phyloP scores from a whole-genome alignment of 2,888 invertebrate species.

The Ischnus inquisitorius region DNA sequence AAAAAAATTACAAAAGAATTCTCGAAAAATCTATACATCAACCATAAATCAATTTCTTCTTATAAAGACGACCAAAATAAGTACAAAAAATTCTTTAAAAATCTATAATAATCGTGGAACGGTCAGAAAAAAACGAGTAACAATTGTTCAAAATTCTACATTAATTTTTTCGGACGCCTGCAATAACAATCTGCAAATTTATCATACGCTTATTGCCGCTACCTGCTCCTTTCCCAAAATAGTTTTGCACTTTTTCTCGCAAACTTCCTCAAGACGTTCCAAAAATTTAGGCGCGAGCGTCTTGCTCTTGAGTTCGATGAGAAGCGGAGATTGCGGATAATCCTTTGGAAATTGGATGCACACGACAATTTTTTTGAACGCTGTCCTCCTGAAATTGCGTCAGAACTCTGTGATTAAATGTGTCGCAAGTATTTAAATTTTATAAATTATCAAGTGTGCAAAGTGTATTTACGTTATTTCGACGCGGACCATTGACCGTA shows the following conservation, averaged over 20 bases:
- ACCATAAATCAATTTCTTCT: background rate
- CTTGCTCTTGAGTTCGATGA: constrained; percentile 91
- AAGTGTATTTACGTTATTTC: constrained; percentile 87
- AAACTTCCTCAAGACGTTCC: constrained; percentile 87
- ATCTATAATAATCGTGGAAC: too few relatives aligned
- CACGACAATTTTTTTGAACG: constrained; percentile 88
- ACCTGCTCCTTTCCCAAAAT: constrained; percentile 88
- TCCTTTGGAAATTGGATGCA: constrained; percentile 89
- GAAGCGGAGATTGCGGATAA: constrained; percentile 88
- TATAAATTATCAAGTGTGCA: background rate
- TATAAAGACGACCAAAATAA: background rate
- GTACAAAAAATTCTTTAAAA: constrained; percentile 15
- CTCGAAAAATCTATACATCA: background rate
- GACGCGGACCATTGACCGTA: constrained; percentile 88
- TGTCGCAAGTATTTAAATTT: background rate
- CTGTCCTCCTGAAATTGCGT: constrained; percentile 86
- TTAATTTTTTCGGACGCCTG: too few relatives aligned
- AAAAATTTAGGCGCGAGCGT: constrained; percentile 89
- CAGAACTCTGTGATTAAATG: too few relatives aligned
- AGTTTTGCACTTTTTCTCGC: constrained; percentile 88
- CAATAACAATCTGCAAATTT: too few relatives aligned
- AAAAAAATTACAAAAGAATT: too few relatives aligned
- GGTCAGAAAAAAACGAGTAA: too few relatives aligned
- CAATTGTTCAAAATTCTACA: too few relatives aligned
- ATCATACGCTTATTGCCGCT: background rate